Evolutionary conservation across 1,140 invertebrate genomes (phyloP), one percentile per base, ranked within the genome.

Genomic region (Drosophila baimaii): DNA sequence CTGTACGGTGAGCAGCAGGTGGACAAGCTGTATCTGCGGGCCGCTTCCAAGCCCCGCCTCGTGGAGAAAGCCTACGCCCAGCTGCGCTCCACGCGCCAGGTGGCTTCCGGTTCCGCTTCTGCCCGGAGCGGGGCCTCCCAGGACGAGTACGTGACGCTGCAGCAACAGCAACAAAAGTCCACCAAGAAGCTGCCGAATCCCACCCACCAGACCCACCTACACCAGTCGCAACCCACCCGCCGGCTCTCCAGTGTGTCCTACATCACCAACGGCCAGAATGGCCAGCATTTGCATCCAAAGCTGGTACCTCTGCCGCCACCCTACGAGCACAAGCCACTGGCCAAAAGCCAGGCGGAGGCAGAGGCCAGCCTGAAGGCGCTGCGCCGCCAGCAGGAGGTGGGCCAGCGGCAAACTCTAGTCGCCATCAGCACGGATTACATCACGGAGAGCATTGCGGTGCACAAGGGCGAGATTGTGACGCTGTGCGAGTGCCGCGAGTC

Each of bases 391-490:
- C 74, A 63, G 17, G 65, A 69, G 43, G 65, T 69, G 46, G 65
- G 44, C 43, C 83, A 65, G 35, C 63, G 44, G 44, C 94, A 96
- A 70, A 96, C 95, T 57, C 92, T 96, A 29, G 92, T 96, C 66
- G 94, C 96, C 15, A 95, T 96, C 43, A 94, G 93, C 37, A 93
- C 93, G 81, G 94, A 96, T 91, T 96, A 95, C 81, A 91, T 92
- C 54, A 93, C 93, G 33, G 93, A 93, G 55, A 94, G 94, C n/a
- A 92, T 96, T 27, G 93, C 93, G 33, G 95, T 96, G 12, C 90
- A 92, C 39, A 95, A 95, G 80, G 96, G 95, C 5, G 96, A 97
- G 74, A 95, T 96, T 9, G 95, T 97, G 2, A 94, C 94, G 31
- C 89, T 97, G 39, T 91, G 96, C 19, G 93, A 94, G 77, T 93